These are phyloP conservation scores for Xiphophorus birchmanni DNA, from an alignment of 2,797 vertebrate genomes.

Conservation along the genomic window DNA sequence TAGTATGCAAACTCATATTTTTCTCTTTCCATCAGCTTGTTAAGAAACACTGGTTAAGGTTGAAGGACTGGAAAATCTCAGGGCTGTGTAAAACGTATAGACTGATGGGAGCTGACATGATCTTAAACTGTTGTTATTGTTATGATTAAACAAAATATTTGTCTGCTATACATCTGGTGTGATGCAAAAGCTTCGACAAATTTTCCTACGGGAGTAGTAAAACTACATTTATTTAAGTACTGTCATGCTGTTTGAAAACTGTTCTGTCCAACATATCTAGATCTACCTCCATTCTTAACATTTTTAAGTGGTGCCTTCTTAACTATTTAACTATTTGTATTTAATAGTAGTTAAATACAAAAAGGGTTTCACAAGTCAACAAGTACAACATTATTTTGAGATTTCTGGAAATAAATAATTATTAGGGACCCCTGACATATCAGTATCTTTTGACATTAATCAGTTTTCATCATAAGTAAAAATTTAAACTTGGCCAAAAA, in stretches of 20 bases:
- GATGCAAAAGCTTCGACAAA: neutral
- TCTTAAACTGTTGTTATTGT: neutral
- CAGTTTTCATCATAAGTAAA: too few relatives aligned
- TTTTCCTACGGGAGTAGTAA: neutral
- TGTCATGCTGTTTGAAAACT: neutral
- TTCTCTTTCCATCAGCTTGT: conserved; percentile 1
- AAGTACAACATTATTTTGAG: too few relatives aligned
- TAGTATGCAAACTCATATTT: neutral
- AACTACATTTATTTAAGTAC: neutral
- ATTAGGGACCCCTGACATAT: too few relatives aligned
- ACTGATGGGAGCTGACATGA: neutral
- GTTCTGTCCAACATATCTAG: neutral
- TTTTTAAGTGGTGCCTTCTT: too few relatives aligned
- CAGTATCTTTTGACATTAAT: too few relatives aligned
- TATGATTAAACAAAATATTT: neutral
- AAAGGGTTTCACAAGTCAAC: too few relatives aligned
- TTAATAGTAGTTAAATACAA: too few relatives aligned
- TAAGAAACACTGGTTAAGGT: neutral
- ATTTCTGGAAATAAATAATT: too few relatives aligned
- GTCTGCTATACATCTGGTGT: neutral
- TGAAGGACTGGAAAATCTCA: neutral
- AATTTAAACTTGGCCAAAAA: too few relatives aligned
- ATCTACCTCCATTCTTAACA: too few relatives aligned
- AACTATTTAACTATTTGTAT: too few relatives aligned
- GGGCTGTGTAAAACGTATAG: neutral